These are phyloP conservation scores for Melangyna quadrimaculata DNA, from an alignment of 2,888 invertebrate species.

Conservation along the genomic window DNA sequence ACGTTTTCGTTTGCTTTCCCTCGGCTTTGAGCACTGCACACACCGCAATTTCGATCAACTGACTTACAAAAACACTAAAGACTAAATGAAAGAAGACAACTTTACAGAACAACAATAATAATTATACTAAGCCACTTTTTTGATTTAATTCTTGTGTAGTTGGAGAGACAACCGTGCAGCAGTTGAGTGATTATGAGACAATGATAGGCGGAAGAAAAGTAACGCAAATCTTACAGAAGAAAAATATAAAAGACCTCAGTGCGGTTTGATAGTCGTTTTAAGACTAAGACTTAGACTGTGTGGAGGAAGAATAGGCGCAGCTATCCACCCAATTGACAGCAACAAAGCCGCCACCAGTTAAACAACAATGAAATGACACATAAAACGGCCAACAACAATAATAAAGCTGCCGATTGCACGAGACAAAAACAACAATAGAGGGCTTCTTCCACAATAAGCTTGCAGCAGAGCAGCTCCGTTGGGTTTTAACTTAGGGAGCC, in stretches of 20 bases:
- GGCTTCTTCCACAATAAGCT: slow-evolving; percentile 66
- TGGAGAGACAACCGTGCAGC: slow-evolving; percentile 36
- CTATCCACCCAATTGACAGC: slow-evolving; percentile 65
- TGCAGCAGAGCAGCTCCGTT: slow-evolving; percentile 26
- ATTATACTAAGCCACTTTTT: slow-evolving; percentile 45
- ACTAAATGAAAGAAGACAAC: slow-evolving; percentile 12
- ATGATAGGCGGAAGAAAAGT: slow-evolving; percentile 58
- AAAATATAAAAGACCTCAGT: slow-evolving; percentile 38
- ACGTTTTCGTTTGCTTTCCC: slow-evolving; percentile 51
- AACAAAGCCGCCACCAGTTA: slow-evolving; percentile 60
- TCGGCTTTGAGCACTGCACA: slow-evolving; percentile 17
- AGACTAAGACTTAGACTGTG: too few species aligned
- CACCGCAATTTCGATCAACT: slow-evolving; percentile 17
- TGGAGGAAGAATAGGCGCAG: slow-evolving; percentile 62
- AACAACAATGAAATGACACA: slow-evolving; percentile 63
- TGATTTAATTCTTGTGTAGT: slow-evolving; percentile 43
- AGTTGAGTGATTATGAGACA: slow-evolving; percentile 53
- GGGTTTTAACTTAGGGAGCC: slow-evolving; percentile 7
- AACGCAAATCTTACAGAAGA: slow-evolving; percentile 37
- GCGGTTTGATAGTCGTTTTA: slow-evolving; percentile 60
- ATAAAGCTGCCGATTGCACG: slow-evolving; percentile 3
- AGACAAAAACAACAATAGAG: slow-evolving; percentile 64
- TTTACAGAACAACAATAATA: slow-evolving; percentile 52
- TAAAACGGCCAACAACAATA: slow-evolving; percentile 41
- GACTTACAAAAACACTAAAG: slow-evolving; percentile 8